Percentiles rank a stretch among this genome's conserved stretches.
These are phyloP conservation scores for Apogon talboti DNA, from an alignment of 2,797 vertebrate species.

Conservation along the genomic window DNA sequence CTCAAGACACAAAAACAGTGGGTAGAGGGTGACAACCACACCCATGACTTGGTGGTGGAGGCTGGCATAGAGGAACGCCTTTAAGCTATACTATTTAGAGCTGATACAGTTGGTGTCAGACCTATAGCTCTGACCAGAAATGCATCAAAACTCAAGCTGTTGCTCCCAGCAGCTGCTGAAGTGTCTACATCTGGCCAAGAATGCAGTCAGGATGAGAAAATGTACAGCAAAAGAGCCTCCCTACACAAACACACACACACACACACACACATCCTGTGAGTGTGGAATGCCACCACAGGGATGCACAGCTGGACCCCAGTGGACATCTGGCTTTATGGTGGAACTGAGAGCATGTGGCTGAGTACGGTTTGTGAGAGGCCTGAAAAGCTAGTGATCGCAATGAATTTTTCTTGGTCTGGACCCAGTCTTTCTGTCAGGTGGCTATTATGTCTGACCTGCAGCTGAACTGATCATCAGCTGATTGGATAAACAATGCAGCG, in stretches of 20 bases:
- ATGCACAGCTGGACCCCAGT: constrained; percentile 62
- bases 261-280: constrained; percentile 50
- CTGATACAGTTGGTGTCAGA: constrained; percentile 41
- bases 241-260: constrained; percentile 43
- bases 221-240: constrained; percentile 44
- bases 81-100: constrained; percentile 13
- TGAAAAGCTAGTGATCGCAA: constrained; percentile 14
- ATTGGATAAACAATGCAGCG: constrained; percentile 66
- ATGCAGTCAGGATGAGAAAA: constrained; percentile 56
- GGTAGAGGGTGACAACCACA: constrained; percentile 30
- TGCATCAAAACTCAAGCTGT: constrained; percentile 33
- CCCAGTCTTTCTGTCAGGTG: constrained; percentile 37
- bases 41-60: constrained; percentile 38
- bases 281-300: constrained; percentile 60
- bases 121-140: constrained; percentile 30
- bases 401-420: constrained; percentile 40
- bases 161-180: constrained; percentile 53
- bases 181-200: constrained; percentile 55
- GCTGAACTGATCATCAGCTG: constrained; percentile 71
- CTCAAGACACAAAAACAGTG: constrained; percentile 40
- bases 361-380: constrained; percentile 17
- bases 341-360: constrained; percentile 31
- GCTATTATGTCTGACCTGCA: constrained; percentile 56
- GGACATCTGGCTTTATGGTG: constrained; percentile 65
- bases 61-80: constrained; percentile 16